Conservation (phyloP, 2,888 invertebrate genomes). For the Torymus auratus region DNA sequence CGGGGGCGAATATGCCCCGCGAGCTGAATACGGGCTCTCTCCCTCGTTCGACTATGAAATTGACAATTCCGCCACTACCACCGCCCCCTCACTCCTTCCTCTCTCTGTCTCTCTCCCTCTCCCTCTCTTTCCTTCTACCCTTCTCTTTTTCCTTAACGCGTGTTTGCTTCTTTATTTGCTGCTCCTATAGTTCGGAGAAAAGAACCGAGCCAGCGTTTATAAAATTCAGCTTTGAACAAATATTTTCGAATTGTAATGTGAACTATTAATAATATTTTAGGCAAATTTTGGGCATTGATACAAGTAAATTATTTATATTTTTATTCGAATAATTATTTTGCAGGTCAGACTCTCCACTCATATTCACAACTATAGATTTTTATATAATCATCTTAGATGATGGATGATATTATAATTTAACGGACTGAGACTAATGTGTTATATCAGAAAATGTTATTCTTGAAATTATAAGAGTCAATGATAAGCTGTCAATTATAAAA, state of each 20-base stretch:
- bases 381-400: no score
- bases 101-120: slow-evolving; percentile 20
- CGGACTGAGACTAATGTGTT: no score
- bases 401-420: no score
- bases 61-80: slow-evolving; percentile 64
- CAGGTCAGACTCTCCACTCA: no score
- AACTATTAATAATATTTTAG: no score
- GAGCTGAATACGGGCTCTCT: slow-evolving; percentile 61
- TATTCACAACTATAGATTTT: no score
- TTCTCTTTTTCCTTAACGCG: slow-evolving; percentile 45
- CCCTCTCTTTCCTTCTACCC: slow-evolving; percentile 55
- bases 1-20: slow-evolving; percentile 63
- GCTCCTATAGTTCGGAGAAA: slow-evolving; percentile 1
- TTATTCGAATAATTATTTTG: no score
- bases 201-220: slow-evolving; percentile 10
- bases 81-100: not conserved
- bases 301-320: no score
- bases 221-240: slow-evolving; percentile 4
- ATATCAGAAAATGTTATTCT: no score
- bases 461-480: no score
- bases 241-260: not conserved
- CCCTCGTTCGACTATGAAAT: slow-evolving; percentile 67
- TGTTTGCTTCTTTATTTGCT: slow-evolving; percentile 45
- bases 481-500: no score
- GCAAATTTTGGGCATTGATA: no score